Conservation (phyloP, 2,888 invertebrate genomes). For the Lamellibrachia satsuma region DNA sequence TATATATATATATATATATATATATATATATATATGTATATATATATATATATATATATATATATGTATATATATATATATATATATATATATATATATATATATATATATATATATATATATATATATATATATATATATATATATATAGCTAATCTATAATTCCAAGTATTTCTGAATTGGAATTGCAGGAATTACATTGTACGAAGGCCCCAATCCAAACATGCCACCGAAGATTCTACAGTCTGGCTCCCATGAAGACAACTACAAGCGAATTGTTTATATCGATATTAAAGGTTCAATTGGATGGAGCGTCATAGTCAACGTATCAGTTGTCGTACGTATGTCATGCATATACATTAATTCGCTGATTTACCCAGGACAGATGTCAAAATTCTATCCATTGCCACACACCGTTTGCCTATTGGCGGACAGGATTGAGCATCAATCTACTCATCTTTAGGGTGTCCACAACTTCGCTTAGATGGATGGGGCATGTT, state of each 20-base stretch:
- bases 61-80: too few species aligned
- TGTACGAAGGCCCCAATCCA: background rate
- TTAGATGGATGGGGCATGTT: background rate
- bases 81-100: too few species aligned
- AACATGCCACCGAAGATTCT: background rate
- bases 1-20: background rate
- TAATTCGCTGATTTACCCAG: background rate
- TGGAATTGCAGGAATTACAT: background rate
- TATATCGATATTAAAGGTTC: background rate
- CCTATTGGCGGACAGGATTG: too few species aligned
- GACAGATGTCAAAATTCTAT: background rate
- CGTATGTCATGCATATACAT: background rate
- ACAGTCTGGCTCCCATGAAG: background rate
- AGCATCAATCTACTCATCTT: too few species aligned
- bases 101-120: too few species aligned
- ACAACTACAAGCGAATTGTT: background rate
- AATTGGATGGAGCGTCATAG: background rate
- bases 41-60: too few species aligned
- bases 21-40: too few species aligned
- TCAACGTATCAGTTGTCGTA: background rate
- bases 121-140: background rate
- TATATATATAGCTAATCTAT: background rate
- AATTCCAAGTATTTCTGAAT: background rate
- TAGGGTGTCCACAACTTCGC: background rate
- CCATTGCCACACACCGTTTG: too few species aligned